Percentiles rank a stretch among this genome's conserved stretches.
Conservation (phyloP, 2,113 vertebrate genomes). For the Lophochroa leadbeateri region DNA sequence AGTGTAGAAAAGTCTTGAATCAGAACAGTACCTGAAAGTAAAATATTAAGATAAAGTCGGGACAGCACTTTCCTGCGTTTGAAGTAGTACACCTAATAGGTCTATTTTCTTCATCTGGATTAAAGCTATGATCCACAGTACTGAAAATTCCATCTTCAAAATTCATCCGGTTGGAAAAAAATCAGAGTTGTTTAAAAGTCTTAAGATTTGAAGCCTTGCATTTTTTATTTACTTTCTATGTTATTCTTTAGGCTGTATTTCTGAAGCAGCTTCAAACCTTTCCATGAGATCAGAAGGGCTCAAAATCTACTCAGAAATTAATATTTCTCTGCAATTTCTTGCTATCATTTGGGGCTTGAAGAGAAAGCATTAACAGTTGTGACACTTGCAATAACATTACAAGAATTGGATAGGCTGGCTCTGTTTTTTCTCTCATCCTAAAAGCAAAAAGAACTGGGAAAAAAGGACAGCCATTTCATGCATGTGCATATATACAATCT, state of each 20-base stretch:
- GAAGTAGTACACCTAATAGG: neutral
- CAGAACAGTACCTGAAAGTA: neutral
- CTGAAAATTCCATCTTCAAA: neutral
- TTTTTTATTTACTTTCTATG: neutral
- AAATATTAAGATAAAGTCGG: neutral
- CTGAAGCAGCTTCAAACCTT: neutral
- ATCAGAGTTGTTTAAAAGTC: neutral
- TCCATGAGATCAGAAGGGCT: neutral
- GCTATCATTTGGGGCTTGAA: neutral
- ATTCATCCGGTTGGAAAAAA: neutral
- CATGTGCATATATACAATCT: neutral
- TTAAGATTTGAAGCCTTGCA: neutral
- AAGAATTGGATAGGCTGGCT: neutral
- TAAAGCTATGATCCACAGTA: neutral
- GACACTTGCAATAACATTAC: neutral
- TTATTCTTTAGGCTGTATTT: neutral
- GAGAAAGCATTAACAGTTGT: neutral
- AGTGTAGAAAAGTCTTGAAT: neutral
- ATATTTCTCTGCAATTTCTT: neutral
- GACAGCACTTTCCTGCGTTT: neutral
- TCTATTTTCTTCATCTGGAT: neutral
- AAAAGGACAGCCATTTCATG: neutral
- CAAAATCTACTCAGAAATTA: neutral
- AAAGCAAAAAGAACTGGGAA: neutral
- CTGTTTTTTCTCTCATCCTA: neutral